Percentiles rank a stretch among this genome's conserved stretches.
These are phyloP conservation scores for Stigmatopora argus DNA, from an alignment of 2,113 vertebrate species.

Conservation along the genomic window DNA sequence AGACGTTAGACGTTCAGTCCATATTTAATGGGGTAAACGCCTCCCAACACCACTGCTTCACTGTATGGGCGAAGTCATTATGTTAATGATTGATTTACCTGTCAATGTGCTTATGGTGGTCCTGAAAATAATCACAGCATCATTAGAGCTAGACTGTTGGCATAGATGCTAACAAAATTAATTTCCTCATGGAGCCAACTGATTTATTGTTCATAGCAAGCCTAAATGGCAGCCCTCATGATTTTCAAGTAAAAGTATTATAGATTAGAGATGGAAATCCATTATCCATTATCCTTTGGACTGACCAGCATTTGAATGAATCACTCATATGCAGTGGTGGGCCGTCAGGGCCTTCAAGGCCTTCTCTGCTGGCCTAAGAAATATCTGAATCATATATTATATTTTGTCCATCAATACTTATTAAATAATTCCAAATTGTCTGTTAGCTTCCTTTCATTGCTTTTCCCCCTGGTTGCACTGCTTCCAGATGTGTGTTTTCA, in stretches of 20 bases:
- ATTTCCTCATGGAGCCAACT: background rate
- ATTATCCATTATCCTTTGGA: slow-evolving; percentile 25
- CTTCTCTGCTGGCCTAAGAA: too few species aligned
- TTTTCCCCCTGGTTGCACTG: too few species aligned
- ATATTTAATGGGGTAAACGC: background rate
- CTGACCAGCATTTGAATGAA: slow-evolving; percentile 40
- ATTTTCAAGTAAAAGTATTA: slow-evolving; percentile 6
- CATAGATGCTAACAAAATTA: background rate
- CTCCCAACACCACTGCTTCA: background rate
- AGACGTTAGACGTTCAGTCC: too few species aligned
- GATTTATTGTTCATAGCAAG: slow-evolving; percentile 3
- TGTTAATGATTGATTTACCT: slow-evolving; percentile 22
- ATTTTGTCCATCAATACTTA: too few species aligned
- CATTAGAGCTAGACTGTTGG: background rate
- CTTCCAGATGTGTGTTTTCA: too few species aligned
- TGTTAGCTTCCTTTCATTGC: too few species aligned
- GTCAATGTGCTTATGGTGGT: slow-evolving; percentile 8
- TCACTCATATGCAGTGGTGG: too few species aligned
- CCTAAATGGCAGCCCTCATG: slow-evolving; percentile 3
- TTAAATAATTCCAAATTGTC: too few species aligned
- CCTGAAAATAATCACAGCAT: background rate
- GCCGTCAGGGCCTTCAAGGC: too few species aligned
- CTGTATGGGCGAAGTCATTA: slow-evolving; percentile 34
- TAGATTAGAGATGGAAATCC: slow-evolving; percentile 16
- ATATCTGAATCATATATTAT: too few species aligned